These are phyloP conservation scores for Crambe crambe DNA, from an alignment of 37 sponge, comb jelly and placozoan genomes.

Conservation along the genomic window DNA sequence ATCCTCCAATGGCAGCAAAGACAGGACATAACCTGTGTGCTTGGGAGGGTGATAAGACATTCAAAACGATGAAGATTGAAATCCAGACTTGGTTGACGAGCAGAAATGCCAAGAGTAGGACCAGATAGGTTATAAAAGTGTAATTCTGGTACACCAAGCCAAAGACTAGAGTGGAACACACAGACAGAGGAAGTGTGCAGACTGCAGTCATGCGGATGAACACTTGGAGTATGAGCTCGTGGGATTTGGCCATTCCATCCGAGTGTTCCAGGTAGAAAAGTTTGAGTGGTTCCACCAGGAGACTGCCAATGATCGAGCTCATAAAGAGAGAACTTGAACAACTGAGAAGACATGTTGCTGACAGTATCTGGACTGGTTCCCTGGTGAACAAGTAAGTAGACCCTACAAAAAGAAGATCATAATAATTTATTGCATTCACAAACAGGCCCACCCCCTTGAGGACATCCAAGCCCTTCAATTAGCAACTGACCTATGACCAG, in stretches of 20 bases:
- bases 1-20: slow-evolving; percentile 73
- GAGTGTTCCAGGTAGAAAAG: slow-evolving; percentile 77
- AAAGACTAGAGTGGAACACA: slow-evolving; percentile 44
- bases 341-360: slow-evolving; percentile 71
- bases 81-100: slow-evolving; percentile 73
- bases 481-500: slow-evolving; percentile 61
- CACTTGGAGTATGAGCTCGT: slow-evolving; percentile 79
- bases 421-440: background rate
- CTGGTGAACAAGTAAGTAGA: slow-evolving; percentile 53
- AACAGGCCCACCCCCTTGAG: no score
- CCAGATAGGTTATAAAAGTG: background rate
- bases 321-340: slow-evolving; percentile 83
- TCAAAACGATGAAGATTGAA: slow-evolving; percentile 69
- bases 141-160: slow-evolving; percentile 42
- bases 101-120: slow-evolving; percentile 59
- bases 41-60: slow-evolving; percentile 40
- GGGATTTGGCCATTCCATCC: slow-evolving; percentile 66
- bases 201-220: slow-evolving; percentile 69
- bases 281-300: slow-evolving; percentile 72
- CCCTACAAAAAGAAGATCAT: slow-evolving; percentile 30
- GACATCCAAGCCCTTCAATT: background rate
- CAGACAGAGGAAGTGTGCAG: slow-evolving; percentile 50
- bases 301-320: slow-evolving; percentile 77
- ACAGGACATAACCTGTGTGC: slow-evolving; percentile 74
- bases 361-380: slow-evolving; percentile 52